Base-by-base conservation (phyloP, 2,888 invertebrate genomes). In the Hydrotaea diabolus region DNA sequence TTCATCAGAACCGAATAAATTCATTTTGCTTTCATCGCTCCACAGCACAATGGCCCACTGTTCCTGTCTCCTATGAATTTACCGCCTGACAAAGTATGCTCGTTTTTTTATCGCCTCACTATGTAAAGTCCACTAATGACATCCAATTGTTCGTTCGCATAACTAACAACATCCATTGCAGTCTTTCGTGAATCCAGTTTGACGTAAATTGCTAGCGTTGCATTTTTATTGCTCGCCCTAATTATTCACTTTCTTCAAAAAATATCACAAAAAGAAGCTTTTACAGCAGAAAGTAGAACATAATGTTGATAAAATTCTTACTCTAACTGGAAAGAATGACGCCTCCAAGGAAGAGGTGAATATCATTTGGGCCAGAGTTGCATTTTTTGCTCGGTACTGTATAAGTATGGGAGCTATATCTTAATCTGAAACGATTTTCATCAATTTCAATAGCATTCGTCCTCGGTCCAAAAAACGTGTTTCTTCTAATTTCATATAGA, bases 1-100 rank as follows among this genome's bases (percentile, higher is more conserved):
- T 17, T 21, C 46, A 46, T 71, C 46, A 5, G 71, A 71, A 19
- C 21, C 46, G 15, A 71, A 71, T 21, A 49, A 71, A 49, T 71
- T 71, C 3, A 71, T 49, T 49, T 71, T 71, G 23, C 71, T 71
- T 71, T 71, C 71, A 13, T 49, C 23, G 49, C 49, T 71, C 71
- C 71, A 49, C 46, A 71, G 49, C 15, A 71, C 71, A 17, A 46
- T 71, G 19, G 43, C 46, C 71, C 71, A 71, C 46, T 71, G 71
- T 21, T 71, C 21, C 15, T 31, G 7, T 17, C 31, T 13, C 64
- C 64, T 31, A 31, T n/a, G 9, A 8, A 64, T 23, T 13, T 64
- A n/a, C 36, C 64, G 64, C 15, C n/a, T 66, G 13, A 39, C 66
- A 66, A 66, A 66, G 39, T 66, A 39, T 23, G 39, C 17, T 15